phyloP scores from a whole-genome alignment of 2,888 invertebrate genomes.

The Ichneumon xanthorius region DNA sequence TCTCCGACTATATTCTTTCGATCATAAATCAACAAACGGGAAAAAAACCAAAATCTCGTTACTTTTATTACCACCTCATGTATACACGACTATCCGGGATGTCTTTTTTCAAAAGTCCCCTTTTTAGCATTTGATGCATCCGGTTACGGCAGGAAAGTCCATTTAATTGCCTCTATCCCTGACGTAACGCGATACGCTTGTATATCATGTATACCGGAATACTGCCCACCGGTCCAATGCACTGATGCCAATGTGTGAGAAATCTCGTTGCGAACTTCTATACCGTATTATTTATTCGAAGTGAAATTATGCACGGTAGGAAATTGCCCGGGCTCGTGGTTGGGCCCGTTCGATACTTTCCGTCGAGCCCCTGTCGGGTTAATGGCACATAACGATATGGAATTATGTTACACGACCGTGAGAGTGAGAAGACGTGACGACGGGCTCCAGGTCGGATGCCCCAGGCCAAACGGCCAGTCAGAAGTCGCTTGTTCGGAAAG shows the following conservation, averaged over 20 bases:
- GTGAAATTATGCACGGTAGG: conserved; percentile 35
- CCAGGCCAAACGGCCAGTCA: conserved; percentile 46
- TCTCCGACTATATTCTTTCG: neutral
- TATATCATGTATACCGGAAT: neutral
- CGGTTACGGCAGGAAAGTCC: conserved; percentile 39
- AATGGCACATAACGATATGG: conserved; percentile 48
- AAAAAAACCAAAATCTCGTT: conserved; percentile 7
- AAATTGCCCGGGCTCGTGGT: conserved; percentile 50
- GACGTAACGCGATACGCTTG: conserved; percentile 28
- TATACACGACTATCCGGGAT: neutral
- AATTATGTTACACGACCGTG: conserved; percentile 44
- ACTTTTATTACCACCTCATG: neutral
- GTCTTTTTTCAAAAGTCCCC: conserved; percentile 14
- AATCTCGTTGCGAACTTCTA: neutral
- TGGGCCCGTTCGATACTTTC: conserved; percentile 25
- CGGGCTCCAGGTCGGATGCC: conserved; percentile 43
- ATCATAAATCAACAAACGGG: neutral
- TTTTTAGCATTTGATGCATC: conserved; percentile 35
- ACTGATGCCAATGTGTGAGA: neutral
- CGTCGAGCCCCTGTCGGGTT: conserved; percentile 8
- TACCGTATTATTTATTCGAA: conserved; percentile 12
- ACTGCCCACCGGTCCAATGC: neutral
- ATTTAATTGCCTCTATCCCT: conserved; percentile 21
- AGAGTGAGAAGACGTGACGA: conserved; percentile 22
- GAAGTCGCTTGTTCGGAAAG: neutral